Conservation (phyloP, 2,797 vertebrate species). For the Harpagifer antarcticus region DNA sequence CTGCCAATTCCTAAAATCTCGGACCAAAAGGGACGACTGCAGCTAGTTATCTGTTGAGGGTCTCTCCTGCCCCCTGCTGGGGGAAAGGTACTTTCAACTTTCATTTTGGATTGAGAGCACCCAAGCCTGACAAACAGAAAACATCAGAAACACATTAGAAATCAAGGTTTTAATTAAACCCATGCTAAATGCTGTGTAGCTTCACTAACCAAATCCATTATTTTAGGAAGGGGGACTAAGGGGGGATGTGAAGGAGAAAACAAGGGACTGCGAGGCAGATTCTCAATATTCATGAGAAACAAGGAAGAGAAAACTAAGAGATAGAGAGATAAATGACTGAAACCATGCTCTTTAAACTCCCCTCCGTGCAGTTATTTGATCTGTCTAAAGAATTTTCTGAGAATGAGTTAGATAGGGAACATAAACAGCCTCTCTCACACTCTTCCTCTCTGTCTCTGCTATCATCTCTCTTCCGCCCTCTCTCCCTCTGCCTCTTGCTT, state of each 20-base stretch:
- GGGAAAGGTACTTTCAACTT: slow-evolving; percentile 18
- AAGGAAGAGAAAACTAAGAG: background rate
- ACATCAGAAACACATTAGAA: background rate
- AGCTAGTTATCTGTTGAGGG: slow-evolving; percentile 41
- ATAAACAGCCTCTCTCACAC: slow-evolving; percentile 39
- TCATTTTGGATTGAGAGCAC: slow-evolving; percentile 11
- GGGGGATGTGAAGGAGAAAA: background rate
- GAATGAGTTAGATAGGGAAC: slow-evolving; percentile 47
- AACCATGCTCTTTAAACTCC: slow-evolving; percentile 16
- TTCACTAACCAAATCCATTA: background rate
- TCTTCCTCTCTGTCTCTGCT: slow-evolving; percentile 7
- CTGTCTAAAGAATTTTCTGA: slow-evolving; percentile 37
- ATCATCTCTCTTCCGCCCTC: slow-evolving; percentile 20
- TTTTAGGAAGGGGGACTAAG: background rate
- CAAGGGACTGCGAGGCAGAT: background rate
- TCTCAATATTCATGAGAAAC: background rate
- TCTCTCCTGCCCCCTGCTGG: slow-evolving; percentile 75
- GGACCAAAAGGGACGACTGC: slow-evolving; percentile 15
- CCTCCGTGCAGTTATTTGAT: slow-evolving; percentile 47
- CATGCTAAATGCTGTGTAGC: background rate
- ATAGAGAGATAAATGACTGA: background rate
- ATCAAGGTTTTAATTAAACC: slow-evolving; percentile 10
- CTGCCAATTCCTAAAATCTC: slow-evolving; percentile 35
- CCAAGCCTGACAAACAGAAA: background rate
- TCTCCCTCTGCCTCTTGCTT: slow-evolving; percentile 65